Conservation (phyloP, 2,797 vertebrate genomes). For the Dendrocincla fuliginosa region DNA sequence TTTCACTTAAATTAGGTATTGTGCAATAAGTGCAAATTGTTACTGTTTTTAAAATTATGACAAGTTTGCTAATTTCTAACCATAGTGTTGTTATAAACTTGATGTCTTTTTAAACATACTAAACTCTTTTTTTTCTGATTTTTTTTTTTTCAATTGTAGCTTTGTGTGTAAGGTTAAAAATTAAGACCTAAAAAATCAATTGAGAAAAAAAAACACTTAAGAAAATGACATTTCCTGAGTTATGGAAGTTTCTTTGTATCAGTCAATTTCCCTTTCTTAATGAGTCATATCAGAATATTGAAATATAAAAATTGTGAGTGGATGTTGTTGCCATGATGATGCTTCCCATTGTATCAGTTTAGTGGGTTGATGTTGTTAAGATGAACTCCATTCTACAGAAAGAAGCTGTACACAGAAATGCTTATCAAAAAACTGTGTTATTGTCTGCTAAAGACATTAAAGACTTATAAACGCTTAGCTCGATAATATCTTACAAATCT, state of each 20-base stretch:
- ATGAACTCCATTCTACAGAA: conserved; percentile 5
- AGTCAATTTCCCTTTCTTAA: not conserved
- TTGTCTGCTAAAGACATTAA: not conserved
- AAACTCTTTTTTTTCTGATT: not conserved
- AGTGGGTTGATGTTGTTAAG: conserved; percentile 5
- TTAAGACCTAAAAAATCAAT: not conserved
- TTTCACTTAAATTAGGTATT: not conserved
- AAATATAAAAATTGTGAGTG: conserved; percentile 13
- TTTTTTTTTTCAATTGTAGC: not conserved
- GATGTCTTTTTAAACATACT: not conserved
- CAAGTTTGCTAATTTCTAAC: not conserved
- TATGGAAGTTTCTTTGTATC: not conserved
- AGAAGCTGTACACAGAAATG: not conserved
- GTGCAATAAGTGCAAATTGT: not conserved
- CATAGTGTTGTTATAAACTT: not conserved
- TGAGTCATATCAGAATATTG: conserved; percentile 6
- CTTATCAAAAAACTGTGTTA: not conserved
- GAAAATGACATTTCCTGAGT: not conserved
- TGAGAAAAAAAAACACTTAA: not conserved
- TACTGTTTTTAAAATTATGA: not conserved
- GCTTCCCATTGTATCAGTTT: not conserved
- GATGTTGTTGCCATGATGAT: conserved; percentile 2
- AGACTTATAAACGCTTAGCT: not conserved
- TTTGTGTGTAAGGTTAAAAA: not conserved
- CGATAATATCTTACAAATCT: conserved; percentile 31